A percentile compares a stretch with the other conserved stretches of the same genome.
phyloP scores from a whole-genome alignment of 2,113 vertebrate species.

The Vanacampus margaritifer region DNA sequence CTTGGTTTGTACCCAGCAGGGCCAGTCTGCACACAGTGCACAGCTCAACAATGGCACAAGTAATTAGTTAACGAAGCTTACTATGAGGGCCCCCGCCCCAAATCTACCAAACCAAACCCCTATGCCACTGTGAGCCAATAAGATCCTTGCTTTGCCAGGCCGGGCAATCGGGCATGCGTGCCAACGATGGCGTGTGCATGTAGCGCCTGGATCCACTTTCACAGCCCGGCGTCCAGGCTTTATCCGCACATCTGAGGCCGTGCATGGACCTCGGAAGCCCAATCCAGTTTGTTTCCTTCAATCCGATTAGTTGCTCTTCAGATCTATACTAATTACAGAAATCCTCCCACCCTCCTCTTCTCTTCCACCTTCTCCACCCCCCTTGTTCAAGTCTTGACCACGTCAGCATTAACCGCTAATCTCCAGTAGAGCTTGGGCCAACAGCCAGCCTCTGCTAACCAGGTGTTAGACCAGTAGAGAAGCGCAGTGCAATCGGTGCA shows the following conservation, averaged over 20 bases:
- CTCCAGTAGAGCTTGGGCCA: conserved; percentile 45
- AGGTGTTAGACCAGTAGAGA: conserved; percentile 41
- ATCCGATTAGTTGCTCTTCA: conserved; percentile 74
- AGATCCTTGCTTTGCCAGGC: conserved; percentile 20
- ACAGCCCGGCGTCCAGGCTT: conserved; percentile 42
- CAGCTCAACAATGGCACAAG: conserved; percentile 54
- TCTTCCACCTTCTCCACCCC: conserved; percentile 37
- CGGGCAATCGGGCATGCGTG: conserved; percentile 14
- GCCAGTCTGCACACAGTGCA: conserved; percentile 50
- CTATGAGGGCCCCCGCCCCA: conserved; percentile 54
- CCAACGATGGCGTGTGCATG: not conserved
- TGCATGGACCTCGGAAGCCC: conserved; percentile 50
- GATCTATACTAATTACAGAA: conserved; percentile 75
- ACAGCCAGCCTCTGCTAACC: conserved; percentile 33
- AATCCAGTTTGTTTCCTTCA: conserved; percentile 73
- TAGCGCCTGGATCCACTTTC: conserved; percentile 27
- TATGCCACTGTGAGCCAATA: conserved; percentile 14
- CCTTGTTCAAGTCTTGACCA: conserved; percentile 47
- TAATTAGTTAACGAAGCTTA: conserved; percentile 69
- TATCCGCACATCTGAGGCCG: conserved; percentile 49
- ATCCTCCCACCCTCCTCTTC: conserved; percentile 16
- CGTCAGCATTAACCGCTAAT: conserved; percentile 69
- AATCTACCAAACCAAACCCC: conserved; percentile 21
- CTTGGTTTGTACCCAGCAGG: conserved; percentile 50
- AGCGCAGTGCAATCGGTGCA: conserved; percentile 12